Percentiles rank a stretch among this genome's conserved stretches.
phyloP scores from a whole-genome alignment of 2,113 vertebrate species.

The Melanerpes aurifrons region DNA sequence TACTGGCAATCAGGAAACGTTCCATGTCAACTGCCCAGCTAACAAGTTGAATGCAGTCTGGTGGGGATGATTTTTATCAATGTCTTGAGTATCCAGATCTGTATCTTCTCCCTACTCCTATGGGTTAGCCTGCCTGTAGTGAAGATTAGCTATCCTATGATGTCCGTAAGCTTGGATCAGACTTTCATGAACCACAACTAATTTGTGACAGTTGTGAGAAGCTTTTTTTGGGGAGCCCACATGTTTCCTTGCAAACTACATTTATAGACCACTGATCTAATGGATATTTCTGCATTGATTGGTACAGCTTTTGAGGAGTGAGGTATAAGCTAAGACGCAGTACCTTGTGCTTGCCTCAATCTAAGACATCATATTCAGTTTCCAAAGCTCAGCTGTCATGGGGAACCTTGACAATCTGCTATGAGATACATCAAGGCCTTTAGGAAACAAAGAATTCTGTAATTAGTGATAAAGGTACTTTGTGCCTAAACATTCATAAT shows the following conservation, averaged over 20 bases:
- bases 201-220: background rate
- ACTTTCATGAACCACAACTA: background rate
- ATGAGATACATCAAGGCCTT: background rate
- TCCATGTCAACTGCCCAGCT: background rate
- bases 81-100: background rate
- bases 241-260: background rate
- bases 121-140: background rate
- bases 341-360: background rate
- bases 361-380: background rate
- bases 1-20: background rate
- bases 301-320: background rate
- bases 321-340: background rate
- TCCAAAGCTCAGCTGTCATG: background rate
- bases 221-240: background rate
- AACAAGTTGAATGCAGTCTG: background rate
- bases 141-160: background rate
- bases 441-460: background rate
- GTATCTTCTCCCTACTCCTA: background rate
- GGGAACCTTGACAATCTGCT: background rate
- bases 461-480: background rate
- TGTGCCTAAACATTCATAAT: background rate
- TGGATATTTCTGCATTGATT: background rate
- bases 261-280: background rate
- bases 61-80: background rate
- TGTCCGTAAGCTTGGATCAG: background rate